Evolutionary conservation across 2,888 invertebrate species (phyloP).

Genomic region (Pseudococcus viburni): DNA sequence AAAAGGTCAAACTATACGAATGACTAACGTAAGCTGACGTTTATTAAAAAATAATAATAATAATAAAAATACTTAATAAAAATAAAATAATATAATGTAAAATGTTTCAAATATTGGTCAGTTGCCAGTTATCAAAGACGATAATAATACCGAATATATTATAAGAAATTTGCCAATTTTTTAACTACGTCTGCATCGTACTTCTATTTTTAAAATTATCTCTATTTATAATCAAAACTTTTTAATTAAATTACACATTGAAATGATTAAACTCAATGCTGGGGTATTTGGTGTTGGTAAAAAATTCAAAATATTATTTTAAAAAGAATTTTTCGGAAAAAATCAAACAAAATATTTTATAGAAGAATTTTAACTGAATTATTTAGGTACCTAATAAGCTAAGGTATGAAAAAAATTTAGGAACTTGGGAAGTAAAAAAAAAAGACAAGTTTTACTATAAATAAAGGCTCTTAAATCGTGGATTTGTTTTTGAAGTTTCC

Average conservation of each 20-base stretch:
- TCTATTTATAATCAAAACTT: slow-evolving; percentile 58
- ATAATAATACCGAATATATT: slow-evolving; percentile 57
- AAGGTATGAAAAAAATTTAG: no score
- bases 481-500: no score
- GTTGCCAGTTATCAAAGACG: slow-evolving; percentile 63
- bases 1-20: neutral
- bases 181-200: slow-evolving; percentile 55
- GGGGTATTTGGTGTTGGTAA: no score
- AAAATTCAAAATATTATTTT: no score
- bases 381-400: no score
- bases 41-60: slow-evolving; percentile 39
- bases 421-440: no score
- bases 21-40: slow-evolving; percentile 30
- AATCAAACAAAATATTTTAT: no score
- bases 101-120: slow-evolving; percentile 60
- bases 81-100: slow-evolving; percentile 51
- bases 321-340: no score
- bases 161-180: slow-evolving; percentile 64
- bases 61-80: slow-evolving; percentile 12
- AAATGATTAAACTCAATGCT: neutral
- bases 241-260: slow-evolving; percentile 33
- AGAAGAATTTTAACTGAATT: no score
- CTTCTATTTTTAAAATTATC: slow-evolving; percentile 61
- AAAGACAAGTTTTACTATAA: no score
- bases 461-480: no score